Percentiles rank a stretch among this genome's conserved stretches.
phyloP scores from a whole-genome alignment of 2,113 vertebrate species.

The Myotis yumanensis region DNA sequence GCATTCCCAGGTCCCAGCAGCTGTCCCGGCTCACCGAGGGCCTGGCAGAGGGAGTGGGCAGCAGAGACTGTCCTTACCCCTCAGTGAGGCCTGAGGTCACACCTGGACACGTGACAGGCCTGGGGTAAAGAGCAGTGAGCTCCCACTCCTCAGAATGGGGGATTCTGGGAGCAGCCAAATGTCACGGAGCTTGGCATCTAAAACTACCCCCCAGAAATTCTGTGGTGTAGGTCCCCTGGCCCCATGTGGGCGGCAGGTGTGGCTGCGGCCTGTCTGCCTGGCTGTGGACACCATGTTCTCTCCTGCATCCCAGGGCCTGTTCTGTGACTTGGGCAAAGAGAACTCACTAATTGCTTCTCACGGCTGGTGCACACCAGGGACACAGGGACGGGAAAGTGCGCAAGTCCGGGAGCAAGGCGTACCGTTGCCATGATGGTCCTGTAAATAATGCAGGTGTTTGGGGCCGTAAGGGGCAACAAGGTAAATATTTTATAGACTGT shows the following conservation, averaged over 20 bases:
- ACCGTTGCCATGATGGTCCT: neutral
- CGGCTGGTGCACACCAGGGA: neutral
- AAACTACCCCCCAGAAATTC: neutral
- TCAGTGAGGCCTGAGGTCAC: neutral
- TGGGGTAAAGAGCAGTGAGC: neutral
- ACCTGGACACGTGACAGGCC: neutral
- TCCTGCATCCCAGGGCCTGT: neutral
- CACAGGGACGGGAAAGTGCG: no score
- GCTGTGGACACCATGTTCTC: neutral
- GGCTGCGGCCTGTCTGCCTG: neutral
- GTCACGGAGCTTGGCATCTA: neutral
- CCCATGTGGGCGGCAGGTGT: neutral
- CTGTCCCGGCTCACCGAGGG: neutral
- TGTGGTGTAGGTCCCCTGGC: neutral
- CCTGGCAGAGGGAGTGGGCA: neutral
- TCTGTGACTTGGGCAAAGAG: neutral
- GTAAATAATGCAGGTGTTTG: constrained; percentile 70
- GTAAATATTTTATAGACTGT: constrained; percentile 74
- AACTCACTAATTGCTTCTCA: no score
- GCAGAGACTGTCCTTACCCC: neutral
- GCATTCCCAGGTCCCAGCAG: neutral
- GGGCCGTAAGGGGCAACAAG: constrained; percentile 13
- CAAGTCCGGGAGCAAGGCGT: neutral
- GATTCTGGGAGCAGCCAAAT: neutral
- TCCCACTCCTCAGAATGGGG: neutral